A percentile compares a stretch with the other conserved stretches of the same genome.
Evolutionary conservation across 2,113 vertebrate species (phyloP).

Genomic region (Chlorodrepanis virens): DNA sequence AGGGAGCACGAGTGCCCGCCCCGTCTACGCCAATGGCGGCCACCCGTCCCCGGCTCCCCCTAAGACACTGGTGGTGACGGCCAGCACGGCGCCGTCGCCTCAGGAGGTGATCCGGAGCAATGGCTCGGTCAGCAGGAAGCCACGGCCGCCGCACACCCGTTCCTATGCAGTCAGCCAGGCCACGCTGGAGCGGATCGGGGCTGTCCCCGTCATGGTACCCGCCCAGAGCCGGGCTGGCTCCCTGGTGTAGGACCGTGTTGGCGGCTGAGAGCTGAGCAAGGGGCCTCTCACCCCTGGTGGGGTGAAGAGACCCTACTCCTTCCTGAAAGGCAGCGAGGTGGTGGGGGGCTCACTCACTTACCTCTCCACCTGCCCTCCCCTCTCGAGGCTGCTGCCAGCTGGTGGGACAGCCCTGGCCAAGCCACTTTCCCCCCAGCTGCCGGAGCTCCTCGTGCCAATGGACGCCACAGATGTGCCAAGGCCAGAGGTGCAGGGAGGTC

Average conservation of each 20-base stretch:
- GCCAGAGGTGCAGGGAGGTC: not conserved
- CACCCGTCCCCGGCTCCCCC: constrained; percentile 80
- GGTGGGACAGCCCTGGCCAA: not conserved
- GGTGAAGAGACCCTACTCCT: constrained; percentile 24
- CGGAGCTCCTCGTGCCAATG: not conserved
- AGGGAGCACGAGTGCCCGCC: constrained; percentile 59
- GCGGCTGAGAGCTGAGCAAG: not conserved
- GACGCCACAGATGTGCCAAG: constrained; percentile 63
- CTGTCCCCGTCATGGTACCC: constrained; percentile 94
- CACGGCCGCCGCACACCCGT: constrained; percentile 80
- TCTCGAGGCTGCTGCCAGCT: not conserved
- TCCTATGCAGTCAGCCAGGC: constrained; percentile 92
- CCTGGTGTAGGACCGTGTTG: constrained; percentile 76
- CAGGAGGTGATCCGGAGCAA: constrained; percentile 84
- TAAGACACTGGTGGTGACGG: constrained; percentile 94
- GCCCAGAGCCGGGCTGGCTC: constrained; percentile 95
- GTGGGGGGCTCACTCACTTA: not conserved
- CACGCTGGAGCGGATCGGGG: constrained; percentile 91
- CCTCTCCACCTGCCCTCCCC: not conserved
- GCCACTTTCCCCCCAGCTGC: not conserved
- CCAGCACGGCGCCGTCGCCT: constrained; percentile 87
- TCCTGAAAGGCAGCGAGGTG: not conserved
- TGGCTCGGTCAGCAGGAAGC: constrained; percentile 84
- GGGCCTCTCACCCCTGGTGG: not conserved
- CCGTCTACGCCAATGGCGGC: constrained; percentile 84